Percentiles rank a stretch among this genome's conserved stretches.
These are phyloP conservation scores for Catalaphyllia jardinei DNA, from an alignment of 64 coral and sea anemone species.

Conservation along the genomic window DNA sequence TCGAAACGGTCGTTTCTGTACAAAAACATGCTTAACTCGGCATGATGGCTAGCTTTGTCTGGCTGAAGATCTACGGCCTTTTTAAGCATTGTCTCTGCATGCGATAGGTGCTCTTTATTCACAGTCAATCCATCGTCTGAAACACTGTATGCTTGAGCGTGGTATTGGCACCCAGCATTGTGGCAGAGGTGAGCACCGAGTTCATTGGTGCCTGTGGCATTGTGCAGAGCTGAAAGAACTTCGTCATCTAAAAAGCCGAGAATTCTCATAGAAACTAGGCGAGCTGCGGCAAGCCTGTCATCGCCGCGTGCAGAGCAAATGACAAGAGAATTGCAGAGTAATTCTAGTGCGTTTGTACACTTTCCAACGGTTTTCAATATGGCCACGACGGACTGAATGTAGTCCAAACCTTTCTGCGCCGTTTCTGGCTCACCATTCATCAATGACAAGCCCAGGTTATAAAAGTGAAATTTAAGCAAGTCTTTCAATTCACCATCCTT, in stretches of 20 bases:
- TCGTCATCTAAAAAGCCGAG: background rate
- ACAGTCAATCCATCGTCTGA: background rate
- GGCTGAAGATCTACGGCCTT: background rate
- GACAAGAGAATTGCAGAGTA: background rate
- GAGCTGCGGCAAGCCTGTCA: background rate
- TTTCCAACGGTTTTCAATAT: background rate
- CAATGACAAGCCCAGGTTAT: background rate
- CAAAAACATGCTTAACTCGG: background rate
- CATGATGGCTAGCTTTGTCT: background rate
- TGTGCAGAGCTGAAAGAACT: background rate
- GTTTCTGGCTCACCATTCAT: background rate
- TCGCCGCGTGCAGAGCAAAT: background rate
- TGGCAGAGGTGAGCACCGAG: background rate
- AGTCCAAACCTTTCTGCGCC: background rate
- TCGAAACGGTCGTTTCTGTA: constrained; percentile 10
- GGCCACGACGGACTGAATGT: background rate
- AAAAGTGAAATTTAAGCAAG: background rate
- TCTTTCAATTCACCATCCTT: background rate
- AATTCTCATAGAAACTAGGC: background rate
- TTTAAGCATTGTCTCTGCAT: background rate
- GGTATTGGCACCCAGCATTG: background rate
- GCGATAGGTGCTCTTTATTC: background rate
- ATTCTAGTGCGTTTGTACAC: background rate
- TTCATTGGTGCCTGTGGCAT: background rate
- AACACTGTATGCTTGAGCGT: background rate